Percentiles rank a stretch among this genome's conserved stretches.
Evolutionary conservation across 2,113 vertebrate species (phyloP).

Genomic region (Erythrolamprus reginae): DNA sequence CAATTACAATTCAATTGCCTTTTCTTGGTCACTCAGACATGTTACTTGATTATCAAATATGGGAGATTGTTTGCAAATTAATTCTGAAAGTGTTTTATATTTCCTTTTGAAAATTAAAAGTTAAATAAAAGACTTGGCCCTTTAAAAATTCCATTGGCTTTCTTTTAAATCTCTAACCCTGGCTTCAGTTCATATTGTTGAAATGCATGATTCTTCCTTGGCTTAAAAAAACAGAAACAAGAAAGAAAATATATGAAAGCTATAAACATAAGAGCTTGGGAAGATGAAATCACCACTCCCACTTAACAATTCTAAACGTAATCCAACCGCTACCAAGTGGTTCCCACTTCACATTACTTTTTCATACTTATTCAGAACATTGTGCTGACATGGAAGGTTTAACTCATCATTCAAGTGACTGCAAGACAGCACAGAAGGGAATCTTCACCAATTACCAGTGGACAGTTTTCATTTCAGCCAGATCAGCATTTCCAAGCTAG

Average conservation of each 20-base stretch:
- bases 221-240: background rate
- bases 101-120: background rate
- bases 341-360: background rate
- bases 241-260: background rate
- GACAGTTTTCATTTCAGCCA: slow-evolving; percentile 12
- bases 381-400: background rate
- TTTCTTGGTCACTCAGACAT: background rate
- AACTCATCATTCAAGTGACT: background rate
- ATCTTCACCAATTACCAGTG: background rate
- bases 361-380: slow-evolving; percentile 1
- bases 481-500: slow-evolving; percentile 38
- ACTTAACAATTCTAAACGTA: background rate
- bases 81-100: background rate
- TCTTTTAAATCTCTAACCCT: background rate
- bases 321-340: background rate
- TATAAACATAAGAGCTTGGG: rapidly evolving
- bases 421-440: background rate
- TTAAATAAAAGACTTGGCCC: background rate
- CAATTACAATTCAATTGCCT: background rate
- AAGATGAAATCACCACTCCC: background rate
- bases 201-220: background rate
- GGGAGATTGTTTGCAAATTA: background rate
- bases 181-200: background rate
- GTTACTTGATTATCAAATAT: background rate
- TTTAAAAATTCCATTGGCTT: background rate